These are phyloP conservation scores for Melitaea athalia DNA, from an alignment of 2,888 invertebrate genomes.

Conservation along the genomic window DNA sequence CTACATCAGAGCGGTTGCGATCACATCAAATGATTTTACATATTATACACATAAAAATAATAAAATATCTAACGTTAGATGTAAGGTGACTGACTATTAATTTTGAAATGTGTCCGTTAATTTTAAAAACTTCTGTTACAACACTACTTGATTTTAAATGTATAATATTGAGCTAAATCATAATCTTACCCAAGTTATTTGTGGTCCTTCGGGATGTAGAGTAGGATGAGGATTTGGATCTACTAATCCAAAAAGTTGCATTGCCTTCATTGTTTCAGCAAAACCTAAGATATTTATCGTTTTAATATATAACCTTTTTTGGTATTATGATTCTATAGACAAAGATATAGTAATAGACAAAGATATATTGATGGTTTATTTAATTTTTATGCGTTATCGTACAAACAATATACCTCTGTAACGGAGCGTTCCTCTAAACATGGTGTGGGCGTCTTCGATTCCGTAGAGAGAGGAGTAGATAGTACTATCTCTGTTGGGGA, in stretches of 20 bases:
- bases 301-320: not conserved
- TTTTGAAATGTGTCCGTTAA: too few species aligned
- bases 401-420: conserved; percentile 83
- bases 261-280: conserved; percentile 91
- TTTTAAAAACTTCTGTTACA: not conserved
- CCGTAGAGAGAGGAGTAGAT: conserved; percentile 94
- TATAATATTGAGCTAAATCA: not conserved
- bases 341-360: too few species aligned
- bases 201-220: conserved; percentile 97
- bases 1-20: too few species aligned
- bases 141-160: not conserved
- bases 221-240: conserved; percentile 92
- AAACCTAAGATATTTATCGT: conserved; percentile 84
- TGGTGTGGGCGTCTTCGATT: conserved; percentile 91
- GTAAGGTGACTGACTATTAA: too few species aligned
- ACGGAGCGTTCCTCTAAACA: conserved; percentile 96
- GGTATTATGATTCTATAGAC: not conserved
- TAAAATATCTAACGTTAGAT: too few species aligned
- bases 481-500: conserved; percentile 97
- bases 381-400: too few species aligned
- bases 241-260: conserved; percentile 94
- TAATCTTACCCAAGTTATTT: conserved; percentile 92
- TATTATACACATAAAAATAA: too few species aligned
- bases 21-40: too few species aligned
- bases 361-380: not conserved